phyloP scores from a whole-genome alignment of 2,797 vertebrate species.

The Lithobates sylvaticus region DNA sequence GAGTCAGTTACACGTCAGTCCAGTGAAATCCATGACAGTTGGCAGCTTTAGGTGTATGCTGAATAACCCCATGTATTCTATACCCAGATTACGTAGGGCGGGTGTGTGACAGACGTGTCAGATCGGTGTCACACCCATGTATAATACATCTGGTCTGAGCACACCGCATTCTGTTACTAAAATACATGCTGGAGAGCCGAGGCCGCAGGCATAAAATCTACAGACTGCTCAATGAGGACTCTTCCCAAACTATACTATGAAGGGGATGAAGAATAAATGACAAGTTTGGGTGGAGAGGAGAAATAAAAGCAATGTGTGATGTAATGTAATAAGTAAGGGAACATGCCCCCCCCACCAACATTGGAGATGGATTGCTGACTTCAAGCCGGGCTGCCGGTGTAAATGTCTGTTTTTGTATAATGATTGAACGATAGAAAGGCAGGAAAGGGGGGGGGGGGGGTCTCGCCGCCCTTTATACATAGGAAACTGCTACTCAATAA shows the following conservation, averaged over 20 bases:
- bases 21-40: not conserved
- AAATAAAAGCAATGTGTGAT: not conserved
- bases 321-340: no score
- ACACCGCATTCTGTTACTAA: not conserved
- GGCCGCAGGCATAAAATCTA: no score
- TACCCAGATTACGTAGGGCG: not conserved
- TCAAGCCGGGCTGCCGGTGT: not conserved
- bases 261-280: not conserved
- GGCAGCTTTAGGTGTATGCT: not conserved
- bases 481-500: no score
- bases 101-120: conserved; percentile 8
- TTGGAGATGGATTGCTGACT: not conserved
- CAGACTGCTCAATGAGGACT: no score
- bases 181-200: not conserved
- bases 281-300: not conserved
- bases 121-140: conserved; percentile 21
- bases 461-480: no score
- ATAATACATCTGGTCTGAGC: not conserved
- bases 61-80: not conserved
- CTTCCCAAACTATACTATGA: no score
- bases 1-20: not conserved
- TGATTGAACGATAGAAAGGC: not conserved
- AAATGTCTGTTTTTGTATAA: not conserved
- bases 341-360: not conserved
- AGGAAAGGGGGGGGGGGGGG: no score